Evolutionary conservation across 1,140 invertebrate genomes (phyloP).

Genomic region (Drosophila simulans): DNA sequence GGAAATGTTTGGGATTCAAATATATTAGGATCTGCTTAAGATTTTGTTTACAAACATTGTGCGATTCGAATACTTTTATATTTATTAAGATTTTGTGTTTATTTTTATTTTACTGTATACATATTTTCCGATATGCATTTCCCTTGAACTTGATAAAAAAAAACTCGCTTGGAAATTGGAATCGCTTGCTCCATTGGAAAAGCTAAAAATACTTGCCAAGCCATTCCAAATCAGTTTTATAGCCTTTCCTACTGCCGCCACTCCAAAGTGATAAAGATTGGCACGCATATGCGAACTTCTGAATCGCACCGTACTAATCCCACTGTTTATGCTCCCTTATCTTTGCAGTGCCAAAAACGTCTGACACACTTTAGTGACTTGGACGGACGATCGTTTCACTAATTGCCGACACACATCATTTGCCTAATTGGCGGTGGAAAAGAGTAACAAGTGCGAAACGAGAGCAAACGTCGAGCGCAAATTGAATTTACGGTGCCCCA

Average conservation of each 20-base stretch:
- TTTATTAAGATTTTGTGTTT: not conserved
- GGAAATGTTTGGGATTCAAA: not conserved
- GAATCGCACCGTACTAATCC: conserved; percentile 24
- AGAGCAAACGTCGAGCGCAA: conserved; percentile 52
- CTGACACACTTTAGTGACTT: conserved; percentile 47
- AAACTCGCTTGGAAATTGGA: not conserved
- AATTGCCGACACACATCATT: conserved; percentile 73
- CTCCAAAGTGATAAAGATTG: conserved; percentile 16
- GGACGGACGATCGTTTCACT: conserved; percentile 33
- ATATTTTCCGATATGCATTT: not conserved
- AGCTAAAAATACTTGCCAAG: not conserved
- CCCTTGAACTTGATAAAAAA: not conserved
- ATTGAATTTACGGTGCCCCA: conserved; percentile 59
- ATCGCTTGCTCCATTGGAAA: not conserved
- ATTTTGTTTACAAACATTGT: too few species aligned
- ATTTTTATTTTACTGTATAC: too few species aligned
- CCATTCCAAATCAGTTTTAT: conserved; percentile 27
- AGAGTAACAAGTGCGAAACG: conserved; percentile 25
- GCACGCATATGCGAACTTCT: conserved; percentile 28
- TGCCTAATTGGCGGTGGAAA: conserved; percentile 50
- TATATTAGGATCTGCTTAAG: not conserved
- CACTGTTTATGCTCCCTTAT: conserved; percentile 23
- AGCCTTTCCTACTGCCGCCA: not conserved
- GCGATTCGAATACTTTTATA: not conserved
- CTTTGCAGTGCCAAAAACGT: conserved; percentile 54